A percentile compares a stretch with the other conserved stretches of the same genome.
Evolutionary conservation across 1,140 invertebrate genomes (phyloP).

Genomic region (Euschistus heros): DNA sequence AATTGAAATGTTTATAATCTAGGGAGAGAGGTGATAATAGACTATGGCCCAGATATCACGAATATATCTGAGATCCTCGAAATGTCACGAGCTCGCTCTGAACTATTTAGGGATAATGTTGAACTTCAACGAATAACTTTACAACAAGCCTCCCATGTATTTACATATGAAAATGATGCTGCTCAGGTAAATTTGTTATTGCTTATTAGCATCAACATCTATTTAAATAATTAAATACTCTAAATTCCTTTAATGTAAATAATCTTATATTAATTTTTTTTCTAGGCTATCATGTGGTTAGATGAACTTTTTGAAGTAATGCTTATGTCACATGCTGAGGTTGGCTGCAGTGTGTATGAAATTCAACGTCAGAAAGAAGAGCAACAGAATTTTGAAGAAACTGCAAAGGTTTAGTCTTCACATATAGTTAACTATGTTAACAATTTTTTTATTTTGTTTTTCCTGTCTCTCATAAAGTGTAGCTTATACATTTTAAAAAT

Average conservation of each 20-base stretch:
- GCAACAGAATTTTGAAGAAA: slow-evolving; percentile 64
- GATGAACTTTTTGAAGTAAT: slow-evolving; percentile 60
- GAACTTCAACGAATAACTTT: slow-evolving; percentile 62
- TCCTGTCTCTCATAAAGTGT: no score
- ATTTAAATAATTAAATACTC: not conserved
- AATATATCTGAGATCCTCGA: slow-evolving; percentile 55
- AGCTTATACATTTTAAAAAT: not conserved
- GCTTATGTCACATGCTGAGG: slow-evolving; percentile 54
- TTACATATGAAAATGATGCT: slow-evolving; percentile 63
- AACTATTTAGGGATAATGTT: slow-evolving; percentile 54
- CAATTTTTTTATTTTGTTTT: no score
- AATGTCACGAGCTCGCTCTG: slow-evolving; percentile 47
- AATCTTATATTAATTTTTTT: slow-evolving; percentile 18
- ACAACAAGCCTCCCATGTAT: slow-evolving; percentile 61
- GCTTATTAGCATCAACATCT: not conserved
- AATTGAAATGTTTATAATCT: not conserved
- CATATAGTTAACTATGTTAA: no score
- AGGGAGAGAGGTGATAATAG: slow-evolving; percentile 41
- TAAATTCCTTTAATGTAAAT: not conserved
- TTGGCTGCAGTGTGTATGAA: slow-evolving; percentile 58
- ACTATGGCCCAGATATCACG: slow-evolving; percentile 59
- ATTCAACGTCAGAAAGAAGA: slow-evolving; percentile 64
- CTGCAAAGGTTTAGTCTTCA: slow-evolving; percentile 46
- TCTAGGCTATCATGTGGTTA: slow-evolving; percentile 60
- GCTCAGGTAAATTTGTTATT: slow-evolving; percentile 41